These are phyloP conservation scores for Saturnia japonica DNA, from an alignment of 2,888 invertebrate species.

Conservation along the genomic window DNA sequence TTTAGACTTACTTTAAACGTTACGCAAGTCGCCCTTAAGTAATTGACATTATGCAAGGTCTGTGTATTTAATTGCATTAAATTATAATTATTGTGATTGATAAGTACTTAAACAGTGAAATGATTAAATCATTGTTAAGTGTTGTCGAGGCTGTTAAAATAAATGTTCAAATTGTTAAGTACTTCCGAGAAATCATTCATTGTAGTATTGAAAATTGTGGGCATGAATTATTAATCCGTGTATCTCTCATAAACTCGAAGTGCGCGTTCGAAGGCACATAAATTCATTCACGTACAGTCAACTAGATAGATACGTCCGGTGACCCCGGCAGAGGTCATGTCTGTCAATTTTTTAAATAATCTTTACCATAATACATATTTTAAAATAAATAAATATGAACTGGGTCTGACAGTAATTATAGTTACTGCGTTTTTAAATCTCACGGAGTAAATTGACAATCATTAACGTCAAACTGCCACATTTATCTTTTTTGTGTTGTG, in stretches of 20 bases:
- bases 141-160: neutral
- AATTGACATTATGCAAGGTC: neutral
- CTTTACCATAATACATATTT: conserved; percentile 39
- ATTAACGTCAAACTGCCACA: no score
- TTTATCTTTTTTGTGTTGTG: no score
- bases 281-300: conserved; percentile 43
- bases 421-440: no score
- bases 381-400: neutral
- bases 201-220: conserved; percentile 33
- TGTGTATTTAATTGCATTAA: neutral
- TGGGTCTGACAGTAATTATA: no score
- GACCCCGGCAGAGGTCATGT: conserved; percentile 50
- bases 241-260: conserved; percentile 33
- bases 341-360: conserved; percentile 51
- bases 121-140: neutral
- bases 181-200: conserved; percentile 32
- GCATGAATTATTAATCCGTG: conserved; percentile 33
- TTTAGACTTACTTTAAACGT: no score
- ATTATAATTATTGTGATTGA: neutral
- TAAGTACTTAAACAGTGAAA: neutral
- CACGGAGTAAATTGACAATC: no score
- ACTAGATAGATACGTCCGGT: conserved; percentile 53
- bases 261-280: conserved; percentile 42
- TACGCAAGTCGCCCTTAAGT: no score
- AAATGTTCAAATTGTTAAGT: neutral